phyloP scores from a whole-genome alignment of 2,888 invertebrate genomes.

The Drosophila flavopinicola region DNA sequence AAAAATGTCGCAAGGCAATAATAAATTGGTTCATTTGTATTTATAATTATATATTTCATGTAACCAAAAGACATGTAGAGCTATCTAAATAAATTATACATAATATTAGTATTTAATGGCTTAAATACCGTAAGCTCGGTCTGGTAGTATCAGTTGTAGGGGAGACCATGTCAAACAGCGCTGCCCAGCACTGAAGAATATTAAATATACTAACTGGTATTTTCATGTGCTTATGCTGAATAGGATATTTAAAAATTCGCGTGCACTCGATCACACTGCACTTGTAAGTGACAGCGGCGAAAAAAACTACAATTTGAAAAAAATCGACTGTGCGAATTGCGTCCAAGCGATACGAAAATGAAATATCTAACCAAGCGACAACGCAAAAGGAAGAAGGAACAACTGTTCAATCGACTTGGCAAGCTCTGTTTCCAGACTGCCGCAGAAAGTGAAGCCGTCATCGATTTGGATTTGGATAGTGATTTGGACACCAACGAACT shows the following conservation, averaged over 20 bases:
- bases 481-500: conserved; percentile 4
- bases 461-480: conserved; percentile 6
- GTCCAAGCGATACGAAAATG: conserved; percentile 15
- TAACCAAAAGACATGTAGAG: too few species aligned
- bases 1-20: too few species aligned
- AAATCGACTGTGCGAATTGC: neutral
- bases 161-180: too few species aligned
- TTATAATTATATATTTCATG: too few species aligned
- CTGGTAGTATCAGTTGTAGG: too few species aligned
- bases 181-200: neutral
- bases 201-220: conserved; percentile 1
- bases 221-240: neutral
- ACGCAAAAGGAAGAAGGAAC: conserved; percentile 39
- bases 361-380: conserved; percentile 48
- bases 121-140: too few species aligned
- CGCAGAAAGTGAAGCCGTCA: conserved; percentile 14
- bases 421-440: conserved; percentile 13
- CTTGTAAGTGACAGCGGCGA: neutral
- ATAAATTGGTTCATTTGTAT: too few species aligned
- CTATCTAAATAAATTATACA: too few species aligned
- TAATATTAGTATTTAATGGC: too few species aligned
- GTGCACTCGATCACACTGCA: conserved; percentile 11
- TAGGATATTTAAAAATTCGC: neutral
- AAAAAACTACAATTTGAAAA: conserved; percentile 8
- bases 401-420: conserved; percentile 16